A percentile compares a stretch with the other conserved stretches of the same genome.
phyloP scores from a whole-genome alignment of 2,888 invertebrate genomes.

The Tachina lurida region DNA sequence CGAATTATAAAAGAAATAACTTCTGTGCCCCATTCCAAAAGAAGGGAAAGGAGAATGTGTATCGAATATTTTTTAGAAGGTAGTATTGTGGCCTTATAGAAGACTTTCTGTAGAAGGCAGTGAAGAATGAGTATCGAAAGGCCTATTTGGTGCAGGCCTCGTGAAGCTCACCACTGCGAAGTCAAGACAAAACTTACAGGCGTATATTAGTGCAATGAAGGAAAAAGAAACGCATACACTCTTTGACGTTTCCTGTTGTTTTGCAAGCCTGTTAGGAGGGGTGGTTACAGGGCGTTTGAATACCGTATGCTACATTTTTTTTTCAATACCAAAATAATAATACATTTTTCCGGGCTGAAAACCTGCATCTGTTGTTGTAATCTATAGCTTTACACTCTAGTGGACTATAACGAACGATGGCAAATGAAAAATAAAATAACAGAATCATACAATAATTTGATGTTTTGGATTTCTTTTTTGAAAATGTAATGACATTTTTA shows the following conservation, averaged over 20 bases:
- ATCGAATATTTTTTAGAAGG: too few relatives aligned
- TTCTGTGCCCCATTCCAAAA: too few relatives aligned
- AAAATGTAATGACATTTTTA: slow-evolving; percentile 57
- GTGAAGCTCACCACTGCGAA: too few relatives aligned
- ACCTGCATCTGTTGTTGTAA: slow-evolving; percentile 70
- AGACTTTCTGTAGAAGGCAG: too few relatives aligned
- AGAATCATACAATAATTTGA: slow-evolving; percentile 51
- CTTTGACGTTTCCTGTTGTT: background rate
- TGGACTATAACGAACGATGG: slow-evolving; percentile 57
- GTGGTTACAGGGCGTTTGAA: slow-evolving; percentile 24
- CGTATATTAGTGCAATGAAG: slow-evolving; percentile 45
- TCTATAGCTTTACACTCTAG: slow-evolving; percentile 71
- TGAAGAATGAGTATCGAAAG: too few relatives aligned
- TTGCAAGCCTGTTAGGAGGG: background rate
- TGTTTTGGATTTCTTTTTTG: slow-evolving; percentile 26
- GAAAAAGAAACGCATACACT: slow-evolving; percentile 11
- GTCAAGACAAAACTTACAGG: slow-evolving; percentile 28
- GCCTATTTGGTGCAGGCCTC: too few relatives aligned
- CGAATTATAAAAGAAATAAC: too few relatives aligned
- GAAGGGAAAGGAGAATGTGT: too few relatives aligned
- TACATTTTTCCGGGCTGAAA: slow-evolving; percentile 52
- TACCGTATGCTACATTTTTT: slow-evolving; percentile 57
- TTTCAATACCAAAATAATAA: slow-evolving; percentile 53
- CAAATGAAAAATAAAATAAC: background rate
- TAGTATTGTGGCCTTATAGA: too few relatives aligned